Base-by-base conservation (phyloP, 2,888 invertebrate species). In the Apodemia duryi region DNA sequence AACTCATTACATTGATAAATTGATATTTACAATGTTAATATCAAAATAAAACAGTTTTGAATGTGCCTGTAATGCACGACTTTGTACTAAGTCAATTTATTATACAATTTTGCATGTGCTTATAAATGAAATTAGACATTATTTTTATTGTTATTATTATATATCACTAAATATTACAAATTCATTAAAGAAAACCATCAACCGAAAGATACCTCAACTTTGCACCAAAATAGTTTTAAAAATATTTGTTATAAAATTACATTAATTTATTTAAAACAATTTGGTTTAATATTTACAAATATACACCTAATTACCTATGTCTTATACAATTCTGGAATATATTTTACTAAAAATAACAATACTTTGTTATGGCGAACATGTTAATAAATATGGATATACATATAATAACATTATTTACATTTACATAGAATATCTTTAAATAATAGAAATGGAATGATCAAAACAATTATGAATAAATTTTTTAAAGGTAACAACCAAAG, bases 391-490 rank as follows among this genome's bases (percentile, higher is more conserved):
- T 38, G 11, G 41, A 51, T 49, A 41, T 32, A 64, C 38, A 29
- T 65, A 63, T 61, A 46, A 21, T 51, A 51, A 46, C 46, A 63
- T 49, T 61, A 62, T 63, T 62, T 63, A 29, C 54, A 63, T 51
- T 62, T 63, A 29, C 54, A 63, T 51, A 64, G 35, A 28, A 46
- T 46, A 61, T 61, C 9, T 13, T 60, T 49, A 35, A 61, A 46
- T 43, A 43, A 13, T 13, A 46, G 60, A 65, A 81, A 84, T 84
- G 87, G 88, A 89, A 88, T 89, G 88, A 82, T 73, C 74, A 72
- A 67, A 72, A 80, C 80, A 83, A 80, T 75, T 70, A 71, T 68
- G 67, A 66, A 69, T 68, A 74, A 6, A 43, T 46, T 76, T 75
- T 73, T 74, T 72, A 80, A 84, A 81, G 68, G 77, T 72, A 76